These are phyloP conservation scores for Pocillopora grandis DNA, from an alignment of 92 coral and sea anemone species.

Conservation along the genomic window DNA sequence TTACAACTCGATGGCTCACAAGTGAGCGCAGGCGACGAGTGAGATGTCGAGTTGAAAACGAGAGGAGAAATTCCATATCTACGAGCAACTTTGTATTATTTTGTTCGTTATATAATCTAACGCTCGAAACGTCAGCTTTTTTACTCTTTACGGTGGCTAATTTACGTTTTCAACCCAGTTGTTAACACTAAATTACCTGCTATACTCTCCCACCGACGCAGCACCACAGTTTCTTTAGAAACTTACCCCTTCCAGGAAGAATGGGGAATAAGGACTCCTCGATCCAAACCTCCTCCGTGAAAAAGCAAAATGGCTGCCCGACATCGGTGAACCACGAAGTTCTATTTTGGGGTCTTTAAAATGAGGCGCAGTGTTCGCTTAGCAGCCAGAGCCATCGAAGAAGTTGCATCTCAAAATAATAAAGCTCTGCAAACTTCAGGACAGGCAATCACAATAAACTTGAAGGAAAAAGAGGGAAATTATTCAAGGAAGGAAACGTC, in stretches of 20 bases:
- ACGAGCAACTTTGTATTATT: too few species aligned
- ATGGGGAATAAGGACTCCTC: not conserved
- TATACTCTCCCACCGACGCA: too few species aligned
- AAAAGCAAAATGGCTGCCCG: slow-evolving; percentile 19
- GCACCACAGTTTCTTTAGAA: not conserved
- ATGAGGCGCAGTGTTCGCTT: slow-evolving; percentile 64
- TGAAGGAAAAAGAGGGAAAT: not conserved
- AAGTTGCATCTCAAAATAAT: not conserved
- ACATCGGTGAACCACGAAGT: not conserved
- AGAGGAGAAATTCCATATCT: too few species aligned
- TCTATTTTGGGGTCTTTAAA: not conserved
- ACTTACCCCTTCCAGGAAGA: not conserved
- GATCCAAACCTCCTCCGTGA: not conserved
- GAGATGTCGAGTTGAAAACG: too few species aligned
- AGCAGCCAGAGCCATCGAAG: slow-evolving; percentile 32
- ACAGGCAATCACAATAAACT: not conserved
- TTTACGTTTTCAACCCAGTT: too few species aligned
- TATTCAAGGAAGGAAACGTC: not conserved
- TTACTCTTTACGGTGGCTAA: too few species aligned
- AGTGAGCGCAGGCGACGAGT: too few species aligned
- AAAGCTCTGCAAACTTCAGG: not conserved
- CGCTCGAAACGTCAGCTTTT: too few species aligned
- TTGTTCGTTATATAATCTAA: too few species aligned
- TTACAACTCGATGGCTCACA: too few species aligned
- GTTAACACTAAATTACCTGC: too few species aligned